These are phyloP conservation scores for Rhorus exstirpatorius DNA, from an alignment of 2,888 invertebrate genomes.

Conservation along the genomic window DNA sequence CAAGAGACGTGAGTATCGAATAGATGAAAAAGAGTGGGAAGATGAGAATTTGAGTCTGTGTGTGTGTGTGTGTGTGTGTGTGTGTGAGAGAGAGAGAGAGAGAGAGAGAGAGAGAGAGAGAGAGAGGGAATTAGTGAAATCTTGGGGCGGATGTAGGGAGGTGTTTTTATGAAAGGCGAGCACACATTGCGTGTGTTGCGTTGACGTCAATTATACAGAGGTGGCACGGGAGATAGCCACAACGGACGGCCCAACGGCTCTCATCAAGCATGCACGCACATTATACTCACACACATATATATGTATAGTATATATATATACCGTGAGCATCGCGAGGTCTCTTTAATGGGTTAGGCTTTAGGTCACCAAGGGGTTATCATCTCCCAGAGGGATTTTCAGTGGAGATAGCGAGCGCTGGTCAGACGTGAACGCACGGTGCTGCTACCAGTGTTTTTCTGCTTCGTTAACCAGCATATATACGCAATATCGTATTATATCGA, in stretches of 20 bases:
- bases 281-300: constrained; percentile 28
- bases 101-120: constrained; percentile 50
- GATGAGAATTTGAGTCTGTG: constrained; percentile 34
- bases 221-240: constrained; percentile 83
- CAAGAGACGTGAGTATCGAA: constrained; percentile 9
- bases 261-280: constrained; percentile 34
- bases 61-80: constrained; percentile 14
- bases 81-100: constrained; percentile 31
- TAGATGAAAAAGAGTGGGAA: constrained; percentile 35
- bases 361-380: constrained; percentile 84
- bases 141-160: constrained; percentile 84
- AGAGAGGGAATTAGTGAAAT: constrained; percentile 77
- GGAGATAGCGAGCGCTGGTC: constrained; percentile 78
- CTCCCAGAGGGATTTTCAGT: constrained; percentile 83
- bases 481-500: constrained; percentile 34
- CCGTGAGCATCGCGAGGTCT: constrained; percentile 73
- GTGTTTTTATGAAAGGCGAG: constrained; percentile 85
- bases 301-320: constrained; percentile 10
- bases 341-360: constrained; percentile 84
- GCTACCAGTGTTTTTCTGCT: constrained; percentile 48
- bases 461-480: background rate
- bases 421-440: constrained; percentile 55
- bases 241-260: constrained; percentile 46
- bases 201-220: constrained; percentile 85
- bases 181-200: constrained; percentile 79